Base-by-base conservation (phyloP, 2,113 vertebrate genomes). In the Otus sunia region DNA sequence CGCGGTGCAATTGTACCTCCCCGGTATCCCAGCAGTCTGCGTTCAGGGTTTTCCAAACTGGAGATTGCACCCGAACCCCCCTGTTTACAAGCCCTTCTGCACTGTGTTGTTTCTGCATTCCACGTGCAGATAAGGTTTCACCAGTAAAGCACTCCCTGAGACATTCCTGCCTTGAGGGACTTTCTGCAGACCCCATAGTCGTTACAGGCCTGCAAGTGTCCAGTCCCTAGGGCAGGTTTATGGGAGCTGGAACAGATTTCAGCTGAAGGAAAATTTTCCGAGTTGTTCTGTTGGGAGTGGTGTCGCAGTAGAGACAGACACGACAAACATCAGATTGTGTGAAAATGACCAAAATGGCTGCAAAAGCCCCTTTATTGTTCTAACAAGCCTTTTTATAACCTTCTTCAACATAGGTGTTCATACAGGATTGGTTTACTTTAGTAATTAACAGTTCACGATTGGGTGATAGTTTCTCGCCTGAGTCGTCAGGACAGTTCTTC, bases 111-210 rank as follows among this genome's bases (percentile, higher is more conserved):
- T 78, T 18, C 56, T 72, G 45, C 55, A 10, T 36, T 62, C 69
- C 13, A 12, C 19, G 29, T 45, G 21, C n/a, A 73, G 58, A 34
- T 17, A 8, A 18, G 7, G 25, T 56, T 30, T 73, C 26, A 29
- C n/a, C 27, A 49, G 2, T 9, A 58, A 69, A 85, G 32, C 19
- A 5, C 25, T 37, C 30, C 15, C 20, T 10, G 59, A 8, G 9
- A 12, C 8, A 1, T 47, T 68, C 12, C 27, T 62, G 77, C n/a
- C 56, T 34, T 0, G 1, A 52, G 36, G 32, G 30, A 3, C 25
- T 78, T 74, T 60, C 67, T 58, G 60, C 62, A 15, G 49, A 45
- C 32, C 32, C 20, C 5, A 0, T 2, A 23, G 41, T 41, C 14
- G 2, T 66, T 66, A n/a, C 32, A 50, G 74, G 18, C n/a, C 37